A percentile compares a stretch with the other conserved stretches of the same genome.
These are phyloP conservation scores for Cololabis saira DNA, from an alignment of 2,113 vertebrate genomes.

Conservation along the genomic window DNA sequence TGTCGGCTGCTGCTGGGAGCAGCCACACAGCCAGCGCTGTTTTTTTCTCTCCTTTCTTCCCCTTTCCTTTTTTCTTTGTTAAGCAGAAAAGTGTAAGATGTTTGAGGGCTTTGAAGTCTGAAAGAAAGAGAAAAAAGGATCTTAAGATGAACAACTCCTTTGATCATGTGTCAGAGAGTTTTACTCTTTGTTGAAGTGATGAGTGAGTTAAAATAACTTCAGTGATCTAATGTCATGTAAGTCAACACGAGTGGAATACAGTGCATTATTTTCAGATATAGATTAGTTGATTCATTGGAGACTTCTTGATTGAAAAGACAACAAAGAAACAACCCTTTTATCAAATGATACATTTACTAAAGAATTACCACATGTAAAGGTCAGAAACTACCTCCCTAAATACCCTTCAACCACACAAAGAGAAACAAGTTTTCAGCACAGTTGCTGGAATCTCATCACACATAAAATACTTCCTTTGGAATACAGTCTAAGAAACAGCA, in stretches of 20 bases:
- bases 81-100: slow-evolving; percentile 61
- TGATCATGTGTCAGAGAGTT: slow-evolving; percentile 74
- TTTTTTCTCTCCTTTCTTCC: not conserved
- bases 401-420: slow-evolving; percentile 27
- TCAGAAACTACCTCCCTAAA: slow-evolving; percentile 29
- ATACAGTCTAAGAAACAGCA: slow-evolving; percentile 9
- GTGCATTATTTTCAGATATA: slow-evolving; percentile 52
- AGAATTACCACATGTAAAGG: slow-evolving; percentile 56
- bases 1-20: slow-evolving; percentile 33
- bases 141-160: slow-evolving; percentile 67
- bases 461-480: slow-evolving; percentile 25
- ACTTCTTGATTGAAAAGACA: slow-evolving; percentile 41
- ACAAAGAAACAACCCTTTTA: slow-evolving; percentile 63
- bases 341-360: slow-evolving; percentile 63
- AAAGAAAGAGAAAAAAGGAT: slow-evolving; percentile 58
- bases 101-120: slow-evolving; percentile 70
- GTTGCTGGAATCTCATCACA: slow-evolving; percentile 43
- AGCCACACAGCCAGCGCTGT: slow-evolving; percentile 28
- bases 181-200: slow-evolving; percentile 71
- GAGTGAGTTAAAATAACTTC: slow-evolving; percentile 70
- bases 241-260: slow-evolving; percentile 47
- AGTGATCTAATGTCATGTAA: slow-evolving; percentile 56
- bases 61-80: slow-evolving; percentile 37
- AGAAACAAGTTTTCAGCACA: slow-evolving; percentile 22
- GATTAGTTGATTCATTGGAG: slow-evolving; percentile 52